Base-by-base conservation (phyloP, 2,113 vertebrate genomes). In the Channa maculata region DNA sequence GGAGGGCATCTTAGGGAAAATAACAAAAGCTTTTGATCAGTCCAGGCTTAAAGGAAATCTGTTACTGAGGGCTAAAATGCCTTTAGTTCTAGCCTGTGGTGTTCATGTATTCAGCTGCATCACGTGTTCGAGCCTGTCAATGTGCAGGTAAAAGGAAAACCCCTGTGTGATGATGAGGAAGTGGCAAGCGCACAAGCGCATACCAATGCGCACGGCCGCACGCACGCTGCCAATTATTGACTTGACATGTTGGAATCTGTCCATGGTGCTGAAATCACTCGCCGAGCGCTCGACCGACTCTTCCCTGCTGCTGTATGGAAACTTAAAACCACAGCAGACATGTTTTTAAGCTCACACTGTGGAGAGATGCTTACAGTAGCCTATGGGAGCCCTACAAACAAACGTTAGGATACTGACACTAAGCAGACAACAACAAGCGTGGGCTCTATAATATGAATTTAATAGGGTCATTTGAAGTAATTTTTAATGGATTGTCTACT, bases 1-100 rank as follows among this genome's bases (percentile, higher is more conserved):
- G 87, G 83, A 75, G 52, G 59, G 62, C 64, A 70, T 83, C 80
- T 89, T 65, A 65, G 67, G 81, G 36, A 65, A 83, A 83, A 90
- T 72, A 86, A 89, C 89, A 86, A 91, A 89, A 82, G 90, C 90
- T 85, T 89, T 61, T 89, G 85, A 92, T 90, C 87, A 72, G 75
- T 0, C 10, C n/a, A 36, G 74, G 88, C 86, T 90, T 93, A 88
- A 80, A 72, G 61, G 46, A 71, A 77, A 80, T 68, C 76, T 80
- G 80, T 88, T 82, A 86, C 49, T 13, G 5, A 7, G 38, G 41
- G 44, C 4, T 44, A 6, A 79, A 71, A 76, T 68, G 81, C 48
- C 58, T 79, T 68, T 66, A 74, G 64, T 46, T 73, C 8, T 0
- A 51, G 13, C 33, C 34, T 54, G 33, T 12, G 6, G 59, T 13